Evolutionary conservation across 2,113 vertebrate species (phyloP).

Genomic region (Centropus bengalensis): DNA sequence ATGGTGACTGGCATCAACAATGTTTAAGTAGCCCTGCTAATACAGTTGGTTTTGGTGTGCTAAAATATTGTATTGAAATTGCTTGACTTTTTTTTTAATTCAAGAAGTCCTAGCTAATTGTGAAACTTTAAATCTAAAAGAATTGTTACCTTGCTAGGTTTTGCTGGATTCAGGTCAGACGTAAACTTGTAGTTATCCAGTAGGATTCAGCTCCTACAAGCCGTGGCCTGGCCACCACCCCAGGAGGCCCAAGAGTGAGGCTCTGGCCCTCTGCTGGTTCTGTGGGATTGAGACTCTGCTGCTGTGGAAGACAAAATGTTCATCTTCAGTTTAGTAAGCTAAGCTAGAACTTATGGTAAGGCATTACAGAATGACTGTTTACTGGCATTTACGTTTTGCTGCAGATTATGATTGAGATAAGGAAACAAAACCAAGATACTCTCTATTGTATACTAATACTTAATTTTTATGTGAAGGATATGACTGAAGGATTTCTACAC

Average conservation of each 20-base stretch:
- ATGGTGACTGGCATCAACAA: background rate
- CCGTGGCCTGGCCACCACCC: too few relatives aligned
- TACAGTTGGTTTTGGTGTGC: background rate
- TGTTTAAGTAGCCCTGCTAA: background rate
- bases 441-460: background rate
- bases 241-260: too few relatives aligned
- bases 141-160: background rate
- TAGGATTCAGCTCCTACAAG: background rate
- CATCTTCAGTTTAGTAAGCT: accelerated
- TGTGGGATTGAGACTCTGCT: accelerated
- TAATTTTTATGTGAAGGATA: background rate
- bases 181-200: too few relatives aligned
- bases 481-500: background rate
- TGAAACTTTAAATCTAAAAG: background rate
- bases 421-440: background rate
- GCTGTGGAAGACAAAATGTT: background rate
- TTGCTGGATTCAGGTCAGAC: background rate
- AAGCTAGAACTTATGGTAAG: accelerated
- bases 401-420: accelerated
- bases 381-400: background rate
- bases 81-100: background rate
- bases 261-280: background rate
- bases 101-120: too few relatives aligned
- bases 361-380: accelerated
- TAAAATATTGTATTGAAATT: background rate